Evolutionary conservation across 1,140 invertebrate species (phyloP), one percentile per base, ranked within the genome.

Genomic region (Mya arenaria): DNA sequence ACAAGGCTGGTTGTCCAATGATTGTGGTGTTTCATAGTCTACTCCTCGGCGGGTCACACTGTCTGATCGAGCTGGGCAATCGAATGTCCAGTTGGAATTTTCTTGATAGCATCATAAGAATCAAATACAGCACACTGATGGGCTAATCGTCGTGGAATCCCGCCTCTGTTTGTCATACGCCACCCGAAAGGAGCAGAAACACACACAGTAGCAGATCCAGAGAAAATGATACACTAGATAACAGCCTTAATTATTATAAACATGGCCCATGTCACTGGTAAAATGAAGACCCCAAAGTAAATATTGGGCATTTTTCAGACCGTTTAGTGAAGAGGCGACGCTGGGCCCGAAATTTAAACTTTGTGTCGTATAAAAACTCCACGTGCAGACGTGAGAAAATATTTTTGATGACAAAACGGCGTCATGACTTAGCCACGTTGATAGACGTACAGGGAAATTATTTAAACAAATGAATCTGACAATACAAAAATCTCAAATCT

Each of bases 151-250:
- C 73, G 62, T 36, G 56, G 28, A 75, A 75, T 75, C 73, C 73
- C 73, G 73, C 73, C 73, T 75, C 63, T 75, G 73, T 75, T 75
- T 75, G 23, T 37, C 73, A 41, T 63, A 75, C 73, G 52, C 72
- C 13, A 52, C 17, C 72, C 8, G 37, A 48, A 56, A 39, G 73
- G 44, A 32, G 63, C 69, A 41, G 32, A 39, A 63, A 63, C 48
- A 28, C 58, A 37, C 36, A 60, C 32, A 23, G 58, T 23, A 41
- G 56, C 30, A 75, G 73, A 19, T 65, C 52, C 62, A 75, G 48
- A 75, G 73, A 37, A n/a, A 41, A 32, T 41, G 73, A 75, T 75
- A 75, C 58, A 75, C 34, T 15, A 41, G 73, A 75, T 75, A 75
- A 75, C 56, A 56, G 2, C 15, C 30, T 19, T 58, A 75, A 63